Evolutionary conservation across 2,888 invertebrate species (phyloP).

Genomic region (Polymixis flavicincta): DNA sequence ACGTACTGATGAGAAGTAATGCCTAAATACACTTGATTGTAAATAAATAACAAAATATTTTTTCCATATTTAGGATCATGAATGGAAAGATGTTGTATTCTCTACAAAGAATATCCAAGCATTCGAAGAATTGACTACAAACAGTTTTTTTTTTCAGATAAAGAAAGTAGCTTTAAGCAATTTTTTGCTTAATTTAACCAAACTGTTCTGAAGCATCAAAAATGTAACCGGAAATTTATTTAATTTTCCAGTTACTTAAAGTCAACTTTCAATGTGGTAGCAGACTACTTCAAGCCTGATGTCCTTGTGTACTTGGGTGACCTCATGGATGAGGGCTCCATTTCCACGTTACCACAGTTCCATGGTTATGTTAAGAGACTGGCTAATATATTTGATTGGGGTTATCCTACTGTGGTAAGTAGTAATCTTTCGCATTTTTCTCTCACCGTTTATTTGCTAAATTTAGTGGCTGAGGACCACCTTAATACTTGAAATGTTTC

Average conservation of each 20-base stretch:
- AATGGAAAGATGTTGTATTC: background rate
- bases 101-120: background rate
- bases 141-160: no score
- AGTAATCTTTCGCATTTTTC: background rate
- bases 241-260: conserved; percentile 92
- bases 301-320: conserved; percentile 97
- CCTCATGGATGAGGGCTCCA: conserved; percentile 98
- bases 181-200: no score
- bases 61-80: background rate
- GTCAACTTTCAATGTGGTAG: conserved; percentile 94
- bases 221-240: background rate
- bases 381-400: conserved; percentile 81
- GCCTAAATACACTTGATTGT: background rate
- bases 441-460: background rate
- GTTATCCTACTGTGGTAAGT: conserved; percentile 79
- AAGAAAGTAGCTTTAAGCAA: background rate
- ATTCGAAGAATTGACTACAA: background rate
- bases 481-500: background rate
- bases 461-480: background rate
- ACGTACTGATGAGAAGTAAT: background rate
- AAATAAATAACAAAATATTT: background rate
- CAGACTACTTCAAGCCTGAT: conserved; percentile 94
- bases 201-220: background rate
- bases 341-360: conserved; percentile 93
- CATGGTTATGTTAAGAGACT: conserved; percentile 94